Base-by-base conservation (phyloP, 2,113 vertebrate species). In the Gallinago undulata region DNA sequence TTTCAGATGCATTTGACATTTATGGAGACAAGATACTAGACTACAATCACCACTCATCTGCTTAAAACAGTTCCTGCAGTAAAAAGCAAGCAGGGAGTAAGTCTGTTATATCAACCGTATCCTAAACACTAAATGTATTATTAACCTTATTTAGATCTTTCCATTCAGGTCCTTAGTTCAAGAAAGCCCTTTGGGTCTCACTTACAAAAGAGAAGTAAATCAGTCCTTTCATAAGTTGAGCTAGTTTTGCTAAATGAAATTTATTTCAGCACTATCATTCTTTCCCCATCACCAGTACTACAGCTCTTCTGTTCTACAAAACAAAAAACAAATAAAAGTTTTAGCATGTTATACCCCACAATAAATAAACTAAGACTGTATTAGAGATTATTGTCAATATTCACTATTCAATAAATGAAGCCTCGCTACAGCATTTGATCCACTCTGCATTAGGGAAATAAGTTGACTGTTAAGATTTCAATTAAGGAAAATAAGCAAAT, bases 401-500 rank as follows among this genome's bases (percentile, higher is more conserved):
- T 16, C 31, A 87, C 37, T 62, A 68, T n/a, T 85, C 66, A 63
- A 9, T 43, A 87, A 76, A 66, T 6, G 22, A 90, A 82, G 55
- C 11, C 63, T 92, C 50, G 53, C 25, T 39, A 87, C 18, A 84
- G 43, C 37, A 79, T 62, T 66, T 76, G 31, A 89, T 68, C 45
- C 48, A 37, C 48, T 87, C 35, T 3, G 8, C 30, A 47, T 69
- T n/a, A 53, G 33, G 37, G 16, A 70, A 82, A 12, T 60, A 55
- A 81, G 60, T 82, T 56, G n/a, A 90, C 30, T 1, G 2, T 51
- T 51, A 56, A 63, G 33, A 95, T 50, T 53, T 91, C 87, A 88
- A 31, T 97, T 94, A 97, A 97, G 60, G 89, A 97, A 98, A 97
- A 95, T 91, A 94, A 96, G 94, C 92, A 97, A 77, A 19, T 91